phyloP scores from a whole-genome alignment of 2,888 invertebrate genomes.

The Electrophaes corylata region DNA sequence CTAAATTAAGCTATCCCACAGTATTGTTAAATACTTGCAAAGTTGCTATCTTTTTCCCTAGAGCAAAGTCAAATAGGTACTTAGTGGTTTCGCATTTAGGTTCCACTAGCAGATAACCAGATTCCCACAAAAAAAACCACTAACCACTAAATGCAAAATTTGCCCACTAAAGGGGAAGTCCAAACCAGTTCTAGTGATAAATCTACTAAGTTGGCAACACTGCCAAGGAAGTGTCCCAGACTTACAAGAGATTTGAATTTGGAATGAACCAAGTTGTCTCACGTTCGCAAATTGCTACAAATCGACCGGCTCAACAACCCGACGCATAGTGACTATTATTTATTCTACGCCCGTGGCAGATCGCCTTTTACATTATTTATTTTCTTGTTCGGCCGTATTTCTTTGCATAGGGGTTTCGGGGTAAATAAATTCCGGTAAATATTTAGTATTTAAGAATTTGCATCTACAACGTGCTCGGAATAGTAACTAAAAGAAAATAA shows the following conservation, averaged over 20 bases:
- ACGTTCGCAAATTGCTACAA: conserved; percentile 15
- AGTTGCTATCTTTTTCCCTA: no score
- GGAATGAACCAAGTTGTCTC: conserved; percentile 13
- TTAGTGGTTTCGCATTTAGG: no score
- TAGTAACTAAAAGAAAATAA: no score
- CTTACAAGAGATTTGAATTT: conserved; percentile 20
- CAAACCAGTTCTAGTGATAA: no score
- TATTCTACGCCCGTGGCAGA: not conserved
- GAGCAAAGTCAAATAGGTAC: no score
- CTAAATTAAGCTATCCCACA: no score
- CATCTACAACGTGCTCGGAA: not conserved
- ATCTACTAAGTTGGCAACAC: no score
- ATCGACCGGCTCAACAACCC: not conserved
- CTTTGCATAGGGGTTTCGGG: not conserved
- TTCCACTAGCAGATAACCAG: no score
- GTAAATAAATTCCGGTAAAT: not conserved
- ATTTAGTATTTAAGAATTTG: not conserved
- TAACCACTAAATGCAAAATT: no score
- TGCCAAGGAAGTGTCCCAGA: conserved; percentile 9
- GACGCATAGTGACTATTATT: not conserved
- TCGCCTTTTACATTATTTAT: conserved; percentile 7
- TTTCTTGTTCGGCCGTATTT: not conserved
- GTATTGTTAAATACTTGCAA: no score
- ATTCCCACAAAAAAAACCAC: no score
- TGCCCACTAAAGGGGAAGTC: no score